phyloP scores from a whole-genome alignment of 2,888 invertebrate species.

The Temnothorax rugatulus region DNA sequence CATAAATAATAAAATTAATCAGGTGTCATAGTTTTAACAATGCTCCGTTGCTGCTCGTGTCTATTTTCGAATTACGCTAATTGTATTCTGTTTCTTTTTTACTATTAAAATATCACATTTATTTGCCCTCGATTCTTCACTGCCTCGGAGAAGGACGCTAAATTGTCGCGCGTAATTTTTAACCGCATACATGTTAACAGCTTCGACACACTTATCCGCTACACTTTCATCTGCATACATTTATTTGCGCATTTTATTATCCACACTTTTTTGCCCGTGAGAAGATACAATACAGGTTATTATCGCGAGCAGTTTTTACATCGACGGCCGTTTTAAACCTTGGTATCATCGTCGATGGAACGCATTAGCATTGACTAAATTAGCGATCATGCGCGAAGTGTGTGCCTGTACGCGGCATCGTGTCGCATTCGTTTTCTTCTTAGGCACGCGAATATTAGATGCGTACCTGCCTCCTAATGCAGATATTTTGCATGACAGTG shows the following conservation, averaged over 20 bases:
- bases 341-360: conserved; percentile 28
- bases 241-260: not conserved
- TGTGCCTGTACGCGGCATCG: conserved; percentile 10
- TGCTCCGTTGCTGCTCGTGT: too few species aligned
- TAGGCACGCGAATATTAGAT: not conserved
- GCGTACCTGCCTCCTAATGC: conserved; percentile 6
- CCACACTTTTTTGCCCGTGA: not conserved
- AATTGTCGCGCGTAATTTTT: not conserved
- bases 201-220: not conserved
- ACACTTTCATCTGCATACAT: not conserved
- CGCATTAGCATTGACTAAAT: conserved; percentile 46
- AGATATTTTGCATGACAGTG: conserved; percentile 26
- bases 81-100: not conserved
- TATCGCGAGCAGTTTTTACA: conserved; percentile 13
- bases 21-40: not conserved
- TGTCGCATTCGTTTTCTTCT: conserved; percentile 23
- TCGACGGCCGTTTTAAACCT: not conserved
- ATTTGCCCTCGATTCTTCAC: not conserved
- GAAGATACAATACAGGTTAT: conserved; percentile 26
- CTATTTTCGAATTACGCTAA: not conserved
- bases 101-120: not conserved
- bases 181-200: not conserved
- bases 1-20: conserved; percentile 3
- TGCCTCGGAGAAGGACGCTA: not conserved
- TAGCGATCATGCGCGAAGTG: conserved; percentile 44